Evolutionary conservation across 37 sponge, comb jelly and placozoan species (phyloP), one percentile per base, ranked within the genome.

Genomic region (Ephydatia muelleri): DNA sequence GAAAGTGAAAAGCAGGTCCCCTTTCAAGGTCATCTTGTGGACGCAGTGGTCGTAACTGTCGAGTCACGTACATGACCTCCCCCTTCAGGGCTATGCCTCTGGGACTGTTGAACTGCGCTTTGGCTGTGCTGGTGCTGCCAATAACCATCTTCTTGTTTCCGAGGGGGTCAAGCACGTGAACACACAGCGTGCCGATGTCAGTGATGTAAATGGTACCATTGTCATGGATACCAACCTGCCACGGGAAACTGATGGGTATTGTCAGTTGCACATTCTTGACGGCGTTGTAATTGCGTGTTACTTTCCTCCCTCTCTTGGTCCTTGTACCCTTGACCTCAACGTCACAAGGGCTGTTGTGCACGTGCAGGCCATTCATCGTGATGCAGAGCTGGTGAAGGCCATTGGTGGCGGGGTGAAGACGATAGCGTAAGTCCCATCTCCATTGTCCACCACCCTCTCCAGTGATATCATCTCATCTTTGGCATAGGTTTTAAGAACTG

Each of bases 311-410:
- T 11, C 57, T 5, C 57, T 57, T 57, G 57, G 57, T 11, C 57
- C 19, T 14, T 1, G 16, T 57, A 21, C 57, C 57, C 16, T 14
- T 57, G 19, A 57, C 57, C 57, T 57, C 57, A 5, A 57, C 57
- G 16, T 57, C 28, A 38, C 34, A 82, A 28, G 82, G 82, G 26
- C 82, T 70, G n/a, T 72, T 40, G 4, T 40, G 28, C 21, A 82
- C 71, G 11, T 36, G 72, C 2, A 70, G 27, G 48, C 38, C 71
- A 23, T 40, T 25, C 33, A 82, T 82, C 16, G 32, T 36, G 47
- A 82, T 48, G 48, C 31, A 23, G 16, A 82, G 82, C 72, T 82
- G 71, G 48, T 72, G 57, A 8, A 70, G 43, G 21, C 82, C 82
- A 30, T 14, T 28, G 27, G n/a, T 37, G 30, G 30, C 26, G 82